Base-by-base conservation (phyloP, 2,113 vertebrate species). In the Apodemus sylvaticus region DNA sequence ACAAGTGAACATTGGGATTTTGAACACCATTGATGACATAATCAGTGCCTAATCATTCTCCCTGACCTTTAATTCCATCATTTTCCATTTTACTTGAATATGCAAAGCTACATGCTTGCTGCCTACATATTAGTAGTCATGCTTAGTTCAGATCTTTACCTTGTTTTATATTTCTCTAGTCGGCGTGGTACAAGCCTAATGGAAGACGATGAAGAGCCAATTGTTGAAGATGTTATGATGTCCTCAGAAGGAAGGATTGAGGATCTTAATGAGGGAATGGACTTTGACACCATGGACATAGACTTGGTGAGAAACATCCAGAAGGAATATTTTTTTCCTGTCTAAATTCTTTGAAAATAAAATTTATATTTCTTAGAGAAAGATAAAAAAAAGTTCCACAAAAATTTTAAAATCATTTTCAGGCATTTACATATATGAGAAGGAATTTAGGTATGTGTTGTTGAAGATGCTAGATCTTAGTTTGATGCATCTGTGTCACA, bases 191-290 rank as follows among this genome's bases (percentile, higher is more conserved):
- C 99, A 95, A 99, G 99, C 97, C 98, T 99, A 90, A 99, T 99
- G 99, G 99, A 99, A 98, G 99, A 99, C 94, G 99, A 99, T 68
- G 99, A 99, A 97, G 99, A 99, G 98, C 99, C 99, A 6, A 99
- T 99, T 83, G 99, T 99, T 96, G 99, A 99, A 99, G 99, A 99
- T 87, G 99, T 99, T 96, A 99, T 99, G 99, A 99, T 99, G 99
- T 99, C 99, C 88, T 99, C 99, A 62, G 99, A 99, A 98, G 99
- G 99, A 86, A 99, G 99, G 90, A 99, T 99, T 98, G 99, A 99
- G 96, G 99, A 99, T 98, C 99, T 99, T 96, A 99, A 99, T 55
- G 99, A 99, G 98, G 99, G 99, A 98, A 99, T 99, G 99, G 99
- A 99, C 98, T 99, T 99, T 78, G 99, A 99, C 97, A 99, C 99